Evolutionary conservation across 2,888 invertebrate species (phyloP), one percentile per base, ranked within the genome.

Genomic region (Archips crataeganus): DNA sequence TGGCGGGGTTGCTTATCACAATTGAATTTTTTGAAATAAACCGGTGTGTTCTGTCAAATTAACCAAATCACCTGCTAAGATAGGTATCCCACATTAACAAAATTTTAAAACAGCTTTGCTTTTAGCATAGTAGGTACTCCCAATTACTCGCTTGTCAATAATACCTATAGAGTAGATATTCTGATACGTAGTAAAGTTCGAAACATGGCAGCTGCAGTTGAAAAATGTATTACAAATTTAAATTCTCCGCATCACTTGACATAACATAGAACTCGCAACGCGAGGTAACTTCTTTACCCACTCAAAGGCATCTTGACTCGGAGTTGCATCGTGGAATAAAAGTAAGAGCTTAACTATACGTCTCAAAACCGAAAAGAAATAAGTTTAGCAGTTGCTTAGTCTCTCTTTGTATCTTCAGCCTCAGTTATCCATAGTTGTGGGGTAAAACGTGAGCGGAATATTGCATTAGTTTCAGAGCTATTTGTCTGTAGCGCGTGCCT

Each of bases 361-460:
- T 75, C 72, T 76, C 75, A 75, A 78, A 76, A 77, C 75, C 77
- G 76, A 76, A 75, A 76, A 76, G 77, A 76, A 71, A 67, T 77
- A 75, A 75, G 71, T 76, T 74, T 74, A 70, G 62, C 45, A 69
- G 68, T 68, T 74, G 75, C 62, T 65, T 65, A 74, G 74, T 70
- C 70, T 75, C 75, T 77, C 79, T 78, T 79, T 80, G 79, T 79
- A 77, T 77, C 77, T 75, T 73, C 73, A 69, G 66, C 77, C 77
- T 73, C 75, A 79, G 79, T 78, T 84, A 80, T 81, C 77, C 77
- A 80, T 81, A 80, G 81, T 76, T 67, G 70, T 51, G 73, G 79
- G 76, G 75, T 72, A 75, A 78, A 77, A 82, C 82, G 83, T 84
- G 85, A 75, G 75, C 72, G 75, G 85, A 86, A 85, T 85, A 82